Percentiles rank a stretch among this genome's conserved stretches.
Conservation (phyloP, 2,888 invertebrate species). For the Strigamia transsilvanica region DNA sequence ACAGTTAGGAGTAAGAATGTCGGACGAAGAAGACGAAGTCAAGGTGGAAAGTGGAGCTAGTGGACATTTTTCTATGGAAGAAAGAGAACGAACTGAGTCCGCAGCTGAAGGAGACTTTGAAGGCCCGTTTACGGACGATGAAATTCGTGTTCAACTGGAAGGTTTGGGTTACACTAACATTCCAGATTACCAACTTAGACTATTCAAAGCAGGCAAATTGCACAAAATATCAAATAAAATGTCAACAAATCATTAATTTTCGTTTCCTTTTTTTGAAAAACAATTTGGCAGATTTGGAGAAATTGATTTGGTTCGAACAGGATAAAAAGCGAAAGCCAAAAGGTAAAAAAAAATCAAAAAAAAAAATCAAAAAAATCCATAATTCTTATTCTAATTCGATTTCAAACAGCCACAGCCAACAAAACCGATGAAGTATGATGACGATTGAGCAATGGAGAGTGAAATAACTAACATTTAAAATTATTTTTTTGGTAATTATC, state of each 20-base stretch:
- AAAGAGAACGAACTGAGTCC: neutral
- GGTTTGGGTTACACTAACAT: slow-evolving; percentile 55
- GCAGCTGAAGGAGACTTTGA: slow-evolving; percentile 4
- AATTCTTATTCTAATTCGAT: neutral
- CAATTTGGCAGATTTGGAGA: slow-evolving; percentile 11
- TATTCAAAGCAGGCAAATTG: slow-evolving; percentile 53
- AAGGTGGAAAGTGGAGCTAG: slow-evolving; percentile 1
- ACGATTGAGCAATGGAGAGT: neutral
- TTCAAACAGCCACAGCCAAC: neutral
- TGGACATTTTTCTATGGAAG: slow-evolving; percentile 23
- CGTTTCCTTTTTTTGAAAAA: neutral
- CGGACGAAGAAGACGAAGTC: slow-evolving; percentile 22
- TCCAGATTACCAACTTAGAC: slow-evolving; percentile 54
- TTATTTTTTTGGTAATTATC: neutral
- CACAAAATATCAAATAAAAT: neutral
- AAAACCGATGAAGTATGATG: slow-evolving; percentile 1
- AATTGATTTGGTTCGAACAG: slow-evolving; percentile 29
- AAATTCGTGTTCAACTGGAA: slow-evolving; percentile 54
- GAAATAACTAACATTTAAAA: neutral
- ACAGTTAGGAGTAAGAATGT: slow-evolving; percentile 34
- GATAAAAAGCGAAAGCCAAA: slow-evolving; percentile 15
- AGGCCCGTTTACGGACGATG: slow-evolving; percentile 55
- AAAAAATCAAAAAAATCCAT: neutral
- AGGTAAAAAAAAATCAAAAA: neutral
- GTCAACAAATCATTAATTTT: neutral